These are phyloP conservation scores for Noctuana brunneofusca DNA, from an alignment of 2,888 invertebrate species.

Conservation along the genomic window DNA sequence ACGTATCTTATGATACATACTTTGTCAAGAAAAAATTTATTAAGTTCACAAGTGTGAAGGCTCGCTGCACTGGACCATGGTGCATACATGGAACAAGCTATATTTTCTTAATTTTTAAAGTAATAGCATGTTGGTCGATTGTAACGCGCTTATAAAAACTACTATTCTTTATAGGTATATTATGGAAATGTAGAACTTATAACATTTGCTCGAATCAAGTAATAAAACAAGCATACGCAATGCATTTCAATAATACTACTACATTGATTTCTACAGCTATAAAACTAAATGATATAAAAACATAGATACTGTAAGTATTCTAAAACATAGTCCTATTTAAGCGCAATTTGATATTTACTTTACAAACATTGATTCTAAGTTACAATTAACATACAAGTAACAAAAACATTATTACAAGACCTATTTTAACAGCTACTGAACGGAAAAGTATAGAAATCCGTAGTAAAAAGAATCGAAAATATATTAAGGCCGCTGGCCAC, in stretches of 20 bases:
- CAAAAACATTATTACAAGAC: not conserved
- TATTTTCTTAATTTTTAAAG: too few species aligned
- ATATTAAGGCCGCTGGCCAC: too few species aligned
- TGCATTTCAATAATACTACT: not conserved
- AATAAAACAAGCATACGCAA: not conserved
- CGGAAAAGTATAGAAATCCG: not conserved
- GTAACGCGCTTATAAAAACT: not conserved
- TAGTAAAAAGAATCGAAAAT: not conserved
- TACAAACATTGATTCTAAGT: not conserved
- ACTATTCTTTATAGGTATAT: not conserved
- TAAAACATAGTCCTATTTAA: slow-evolving; percentile 15
- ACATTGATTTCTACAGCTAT: slow-evolving; percentile 14
- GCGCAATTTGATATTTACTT: slow-evolving; percentile 10
- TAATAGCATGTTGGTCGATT: not conserved
- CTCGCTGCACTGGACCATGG: too few species aligned
- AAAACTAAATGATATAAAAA: slow-evolving; percentile 9
- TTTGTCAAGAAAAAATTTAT: too few species aligned
- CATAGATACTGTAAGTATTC: slow-evolving; percentile 6
- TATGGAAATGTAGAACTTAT: too few species aligned
- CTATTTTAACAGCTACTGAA: not conserved
- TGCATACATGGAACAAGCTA: too few species aligned
- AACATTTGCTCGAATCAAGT: not conserved
- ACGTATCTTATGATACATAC: too few species aligned
- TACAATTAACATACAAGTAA: not conserved
- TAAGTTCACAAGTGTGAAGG: too few species aligned